Evolutionary conservation across 2,113 vertebrate genomes (phyloP).

Genomic region (Burhinus oedicnemus): DNA sequence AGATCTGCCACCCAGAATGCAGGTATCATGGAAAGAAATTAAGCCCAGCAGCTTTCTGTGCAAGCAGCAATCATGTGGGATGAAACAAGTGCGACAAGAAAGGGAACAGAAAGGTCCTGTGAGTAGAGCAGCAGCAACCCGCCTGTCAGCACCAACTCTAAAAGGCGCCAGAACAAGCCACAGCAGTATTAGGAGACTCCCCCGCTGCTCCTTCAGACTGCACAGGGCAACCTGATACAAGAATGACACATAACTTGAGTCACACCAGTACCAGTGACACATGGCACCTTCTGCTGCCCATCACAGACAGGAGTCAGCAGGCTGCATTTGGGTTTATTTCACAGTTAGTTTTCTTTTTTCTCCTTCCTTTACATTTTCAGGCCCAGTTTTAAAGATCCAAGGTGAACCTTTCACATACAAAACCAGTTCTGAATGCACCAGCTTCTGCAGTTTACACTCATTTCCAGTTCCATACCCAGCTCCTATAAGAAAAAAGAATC

Average conservation of each 20-base stretch:
- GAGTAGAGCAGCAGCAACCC: neutral
- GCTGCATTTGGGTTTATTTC: neutral
- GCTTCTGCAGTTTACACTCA: neutral
- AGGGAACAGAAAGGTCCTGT: neutral
- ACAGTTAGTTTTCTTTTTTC: neutral
- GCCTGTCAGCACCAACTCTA: neutral
- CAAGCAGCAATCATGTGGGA: neutral
- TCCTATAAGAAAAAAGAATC: neutral
- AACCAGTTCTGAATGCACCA: neutral
- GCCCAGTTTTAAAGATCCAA: neutral
- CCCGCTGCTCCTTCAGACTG: neutral
- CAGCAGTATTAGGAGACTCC: neutral
- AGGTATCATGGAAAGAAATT: neutral
- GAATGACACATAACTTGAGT: neutral
- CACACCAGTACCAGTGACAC: neutral
- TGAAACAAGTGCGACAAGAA: fast-evolving
- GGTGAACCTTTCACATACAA: neutral
- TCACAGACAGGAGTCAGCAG: neutral
- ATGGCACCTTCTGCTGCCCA: neutral
- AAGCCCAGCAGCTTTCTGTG: neutral
- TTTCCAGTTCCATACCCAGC: neutral
- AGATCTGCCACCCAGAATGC: neutral
- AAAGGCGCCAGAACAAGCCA: neutral
- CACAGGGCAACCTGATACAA: neutral
- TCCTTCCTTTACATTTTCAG: neutral